Conservation (phyloP, 1,140 invertebrate genomes). For the Drosophila neocordata region DNA sequence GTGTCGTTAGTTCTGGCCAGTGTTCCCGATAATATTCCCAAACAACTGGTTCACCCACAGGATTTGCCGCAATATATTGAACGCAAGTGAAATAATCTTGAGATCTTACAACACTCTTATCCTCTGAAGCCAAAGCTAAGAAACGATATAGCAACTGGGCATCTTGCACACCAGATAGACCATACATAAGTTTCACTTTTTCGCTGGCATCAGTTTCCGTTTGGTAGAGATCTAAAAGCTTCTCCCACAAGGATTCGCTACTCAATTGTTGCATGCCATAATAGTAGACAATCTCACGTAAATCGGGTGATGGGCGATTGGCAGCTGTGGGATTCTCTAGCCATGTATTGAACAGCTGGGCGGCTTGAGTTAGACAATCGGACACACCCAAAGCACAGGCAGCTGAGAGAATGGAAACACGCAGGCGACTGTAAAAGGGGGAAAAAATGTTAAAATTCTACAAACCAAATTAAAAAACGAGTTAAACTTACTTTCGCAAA, state of each 20-base stretch:
- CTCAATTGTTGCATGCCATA: slow-evolving; percentile 84
- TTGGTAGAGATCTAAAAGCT: slow-evolving; percentile 88
- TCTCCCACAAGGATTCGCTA: slow-evolving; percentile 88
- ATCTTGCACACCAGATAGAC: slow-evolving; percentile 87
- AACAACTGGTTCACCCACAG: slow-evolving; percentile 88
- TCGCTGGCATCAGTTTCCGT: slow-evolving; percentile 90
- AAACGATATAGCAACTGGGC: slow-evolving; percentile 85
- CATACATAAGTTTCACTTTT: slow-evolving; percentile 88
- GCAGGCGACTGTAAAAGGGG: slow-evolving; percentile 83
- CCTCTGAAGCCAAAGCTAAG: slow-evolving; percentile 87
- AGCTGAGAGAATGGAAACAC: slow-evolving; percentile 85
- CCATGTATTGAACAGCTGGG: slow-evolving; percentile 85
- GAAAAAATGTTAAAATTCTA: background rate
- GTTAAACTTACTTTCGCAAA: slow-evolving; percentile 84
- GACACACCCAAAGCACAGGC: slow-evolving; percentile 85
- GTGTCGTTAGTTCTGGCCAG: slow-evolving; percentile 88
- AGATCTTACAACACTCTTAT: slow-evolving; percentile 89
- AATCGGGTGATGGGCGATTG: slow-evolving; percentile 88
- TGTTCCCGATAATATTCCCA: slow-evolving; percentile 92
- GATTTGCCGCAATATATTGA: slow-evolving; percentile 87
- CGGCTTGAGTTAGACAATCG: slow-evolving; percentile 85
- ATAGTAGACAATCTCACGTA: slow-evolving; percentile 87
- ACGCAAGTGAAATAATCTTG: slow-evolving; percentile 93
- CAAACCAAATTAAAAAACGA: background rate
- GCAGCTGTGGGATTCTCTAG: slow-evolving; percentile 77